Conservation (phyloP, 2,888 invertebrate genomes). For the Hirudinaria manillensis region DNA sequence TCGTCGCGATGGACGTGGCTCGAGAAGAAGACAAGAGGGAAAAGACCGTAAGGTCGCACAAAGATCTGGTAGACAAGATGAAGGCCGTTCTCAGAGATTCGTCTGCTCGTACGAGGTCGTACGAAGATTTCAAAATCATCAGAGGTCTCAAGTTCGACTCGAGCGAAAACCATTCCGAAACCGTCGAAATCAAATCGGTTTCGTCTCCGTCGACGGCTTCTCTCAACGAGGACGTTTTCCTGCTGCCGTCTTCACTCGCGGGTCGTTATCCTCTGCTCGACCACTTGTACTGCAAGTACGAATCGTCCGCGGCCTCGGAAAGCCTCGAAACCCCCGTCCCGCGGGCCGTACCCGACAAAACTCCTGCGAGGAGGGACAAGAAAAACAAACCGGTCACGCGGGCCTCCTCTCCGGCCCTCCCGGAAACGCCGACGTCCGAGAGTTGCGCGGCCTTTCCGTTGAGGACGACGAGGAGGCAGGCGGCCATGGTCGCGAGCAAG, state of each 20-base stretch:
- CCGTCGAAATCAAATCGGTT: neutral
- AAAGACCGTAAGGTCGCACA: slow-evolving; percentile 4
- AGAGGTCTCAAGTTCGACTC: neutral
- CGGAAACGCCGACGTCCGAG: neutral
- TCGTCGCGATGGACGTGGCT: neutral
- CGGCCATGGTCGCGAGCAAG: neutral
- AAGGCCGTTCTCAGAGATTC: slow-evolving; percentile 21
- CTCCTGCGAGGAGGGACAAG: too few relatives aligned
- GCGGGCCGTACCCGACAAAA: too few relatives aligned
- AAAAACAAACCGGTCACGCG: neutral
- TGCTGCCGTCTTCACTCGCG: neutral
- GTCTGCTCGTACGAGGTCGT: slow-evolving; percentile 32
- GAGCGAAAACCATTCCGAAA: neutral
- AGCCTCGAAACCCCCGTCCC: neutral
- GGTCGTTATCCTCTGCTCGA: slow-evolving; percentile 28
- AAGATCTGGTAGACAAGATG: slow-evolving; percentile 24
- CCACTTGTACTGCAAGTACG: slow-evolving; percentile 30
- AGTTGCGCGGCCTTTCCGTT: slow-evolving; percentile 3
- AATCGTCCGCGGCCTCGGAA: neutral
- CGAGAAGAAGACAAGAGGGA: slow-evolving; percentile 22
- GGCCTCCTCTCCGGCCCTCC: neutral
- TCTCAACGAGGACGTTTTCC: slow-evolving; percentile 1
- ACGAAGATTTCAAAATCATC: slow-evolving; percentile 24
- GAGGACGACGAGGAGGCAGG: slow-evolving; percentile 14
- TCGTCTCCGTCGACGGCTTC: slow-evolving; percentile 10